Evolutionary conservation across 2,888 invertebrate species (phyloP), one percentile per base, ranked within the genome.

Genomic region (Ophioninae sp.): DNA sequence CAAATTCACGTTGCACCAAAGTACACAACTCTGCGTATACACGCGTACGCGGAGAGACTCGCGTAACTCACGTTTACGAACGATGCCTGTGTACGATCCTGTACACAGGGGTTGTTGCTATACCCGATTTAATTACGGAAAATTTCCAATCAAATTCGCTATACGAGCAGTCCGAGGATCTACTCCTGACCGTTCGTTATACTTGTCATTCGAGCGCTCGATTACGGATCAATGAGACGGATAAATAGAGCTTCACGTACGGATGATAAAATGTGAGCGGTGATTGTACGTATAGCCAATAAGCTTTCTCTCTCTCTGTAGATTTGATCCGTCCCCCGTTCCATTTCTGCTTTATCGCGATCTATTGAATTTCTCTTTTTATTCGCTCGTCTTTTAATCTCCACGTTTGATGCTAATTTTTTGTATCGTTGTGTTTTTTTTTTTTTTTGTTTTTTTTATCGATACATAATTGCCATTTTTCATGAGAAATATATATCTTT

Each of bases 101-200:
- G 56, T 23, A 20, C 10, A 10, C 50, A 20, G 68, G 62, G 44
- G 10, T 44, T 37, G 65, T 64, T 76, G 44, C 62, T 57, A 84
- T 57, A 79, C 62, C 68, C 79, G n/a, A 84, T 84, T 84, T 81
- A 79, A 84, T 84, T 81, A 79, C 81, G 64, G 37, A 62, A 81
- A 74, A 67, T 83, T 77, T 78, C 67, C 78, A 79, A 79, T 79
- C 67, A 68, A 65, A 75, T 75, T 67, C 67, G 67, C 83, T 81
- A 81, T 67, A 44, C 61, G 62, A 61, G 17, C 57, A 74, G 37
- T 64, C 56, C 10, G 39, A 57, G 56, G 41, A 39, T n/a, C 21
- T 56, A 62, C 44, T 67, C 21, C 61, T 44, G 17, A 61, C 56
- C 73, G 73, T 50, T 81, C 74, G 77, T 78, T 70, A 30, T 37